A percentile compares a stretch with the other conserved stretches of the same genome.
These are phyloP conservation scores for Drepana falcataria DNA, from an alignment of 2,888 invertebrate genomes.

Conservation along the genomic window DNA sequence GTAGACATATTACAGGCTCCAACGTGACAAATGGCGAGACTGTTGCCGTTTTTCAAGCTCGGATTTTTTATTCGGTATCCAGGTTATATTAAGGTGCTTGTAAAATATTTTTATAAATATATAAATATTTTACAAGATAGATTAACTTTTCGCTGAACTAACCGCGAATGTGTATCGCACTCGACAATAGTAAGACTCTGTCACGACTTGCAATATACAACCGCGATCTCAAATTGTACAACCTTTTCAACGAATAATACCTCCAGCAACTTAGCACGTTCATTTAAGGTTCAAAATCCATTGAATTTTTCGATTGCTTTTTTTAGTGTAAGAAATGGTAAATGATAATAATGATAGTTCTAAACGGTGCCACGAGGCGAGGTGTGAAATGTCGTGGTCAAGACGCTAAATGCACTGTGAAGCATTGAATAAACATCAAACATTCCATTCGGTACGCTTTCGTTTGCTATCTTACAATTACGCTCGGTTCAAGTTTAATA, in stretches of 20 bases:
- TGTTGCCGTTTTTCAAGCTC: too few relatives aligned
- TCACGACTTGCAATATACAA: conserved; percentile 22
- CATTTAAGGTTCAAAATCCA: conserved; percentile 1
- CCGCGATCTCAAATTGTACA: conserved; percentile 7
- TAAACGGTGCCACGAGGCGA: conserved; percentile 16
- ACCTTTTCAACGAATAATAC: background rate
- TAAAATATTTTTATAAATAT: too few relatives aligned
- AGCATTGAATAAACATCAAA: conserved; percentile 40
- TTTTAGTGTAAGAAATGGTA: background rate
- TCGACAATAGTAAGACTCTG: conserved; percentile 19
- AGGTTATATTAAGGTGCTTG: too few relatives aligned
- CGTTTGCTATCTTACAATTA: background rate
- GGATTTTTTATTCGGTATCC: too few relatives aligned
- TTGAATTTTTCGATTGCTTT: background rate
- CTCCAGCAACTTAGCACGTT: background rate
- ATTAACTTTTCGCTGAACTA: background rate
- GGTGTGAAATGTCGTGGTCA: conserved; percentile 41
- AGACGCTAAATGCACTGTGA: conserved; percentile 38
- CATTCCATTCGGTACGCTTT: conserved; percentile 19
- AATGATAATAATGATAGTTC: conserved; percentile 18
- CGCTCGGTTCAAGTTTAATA: background rate
- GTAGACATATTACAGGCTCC: too few relatives aligned
- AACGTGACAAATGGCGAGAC: too few relatives aligned
- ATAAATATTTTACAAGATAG: too few relatives aligned
- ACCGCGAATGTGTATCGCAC: conserved; percentile 16